Percentiles rank a stretch among this genome's conserved stretches.
phyloP scores from a whole-genome alignment of 2,113 vertebrate species.

The Ciconia stormi region DNA sequence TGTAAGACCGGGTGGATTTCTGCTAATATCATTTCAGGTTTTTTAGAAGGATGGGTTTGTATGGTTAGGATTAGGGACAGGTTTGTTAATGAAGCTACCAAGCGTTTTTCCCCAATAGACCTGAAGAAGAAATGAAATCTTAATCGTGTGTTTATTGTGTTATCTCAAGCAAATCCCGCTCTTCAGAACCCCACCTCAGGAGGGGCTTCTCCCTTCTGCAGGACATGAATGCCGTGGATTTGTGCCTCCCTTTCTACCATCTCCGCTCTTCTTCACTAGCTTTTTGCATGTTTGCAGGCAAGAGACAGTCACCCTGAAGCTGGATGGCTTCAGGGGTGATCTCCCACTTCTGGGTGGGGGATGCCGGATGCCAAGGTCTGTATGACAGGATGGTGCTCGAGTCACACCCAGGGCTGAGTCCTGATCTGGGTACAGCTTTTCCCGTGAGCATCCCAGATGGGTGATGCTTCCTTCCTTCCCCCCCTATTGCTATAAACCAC shows the following conservation, averaged over 20 bases:
- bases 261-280: not conserved
- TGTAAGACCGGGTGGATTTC: not conserved
- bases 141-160: not conserved
- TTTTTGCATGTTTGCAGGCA: not conserved
- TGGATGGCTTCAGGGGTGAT: not conserved
- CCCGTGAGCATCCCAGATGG: not conserved
- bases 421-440: not conserved
- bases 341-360: not conserved
- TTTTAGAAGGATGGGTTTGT: not conserved
- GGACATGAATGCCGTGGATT: rapidly evolving
- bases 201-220: not conserved
- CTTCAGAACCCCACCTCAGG: not conserved
- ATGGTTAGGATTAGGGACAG: not conserved
- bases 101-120: not conserved
- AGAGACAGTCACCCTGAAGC: not conserved
- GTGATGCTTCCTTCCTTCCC: not conserved
- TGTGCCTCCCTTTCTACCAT: not conserved
- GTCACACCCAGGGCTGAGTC: not conserved
- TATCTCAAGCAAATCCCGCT: not conserved
- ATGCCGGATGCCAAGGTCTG: not conserved
- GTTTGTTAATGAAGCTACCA: conserved; percentile 6
- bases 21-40: not conserved
- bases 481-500: not conserved
- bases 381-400: not conserved
- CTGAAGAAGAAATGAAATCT: not conserved